These are phyloP conservation scores for Cerastoderma edule DNA, from an alignment of 2,888 invertebrate genomes.

Conservation along the genomic window DNA sequence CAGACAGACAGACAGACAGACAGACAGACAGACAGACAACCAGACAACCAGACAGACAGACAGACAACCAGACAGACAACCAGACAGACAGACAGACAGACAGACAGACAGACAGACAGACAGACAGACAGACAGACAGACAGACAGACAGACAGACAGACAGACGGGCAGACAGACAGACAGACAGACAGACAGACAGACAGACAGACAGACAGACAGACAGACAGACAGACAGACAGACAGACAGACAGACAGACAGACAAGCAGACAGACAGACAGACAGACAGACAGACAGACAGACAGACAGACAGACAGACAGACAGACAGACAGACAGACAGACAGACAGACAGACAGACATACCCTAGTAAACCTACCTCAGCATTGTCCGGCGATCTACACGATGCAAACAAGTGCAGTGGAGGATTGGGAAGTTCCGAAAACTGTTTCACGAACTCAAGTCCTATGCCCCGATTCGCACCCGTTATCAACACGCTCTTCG, in stretches of 20 bases:
- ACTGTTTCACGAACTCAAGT: background rate
- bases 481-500: background rate
- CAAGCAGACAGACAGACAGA: background rate
- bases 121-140: slow-evolving; percentile 1
- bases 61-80: background rate
- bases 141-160: slow-evolving; percentile 1
- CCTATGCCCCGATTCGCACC: slow-evolving; percentile 5
- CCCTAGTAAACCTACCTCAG: background rate
- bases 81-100: slow-evolving; percentile 1
- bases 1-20: slow-evolving; percentile 1
- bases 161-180: background rate
- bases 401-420: background rate
- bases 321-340: slow-evolving; percentile 1
- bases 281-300: background rate
- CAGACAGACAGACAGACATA: slow-evolving; percentile 1
- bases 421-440: background rate
- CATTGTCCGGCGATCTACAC: background rate
- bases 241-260: slow-evolving; percentile 1
- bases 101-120: slow-evolving; percentile 1
- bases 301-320: slow-evolving; percentile 1
- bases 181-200: slow-evolving; percentile 1
- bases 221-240: slow-evolving; percentile 1
- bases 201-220: slow-evolving; percentile 1
- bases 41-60: background rate
- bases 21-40: background rate